phyloP scores from a whole-genome alignment of 2,797 vertebrate genomes.

The Brachymystax lenok region DNA sequence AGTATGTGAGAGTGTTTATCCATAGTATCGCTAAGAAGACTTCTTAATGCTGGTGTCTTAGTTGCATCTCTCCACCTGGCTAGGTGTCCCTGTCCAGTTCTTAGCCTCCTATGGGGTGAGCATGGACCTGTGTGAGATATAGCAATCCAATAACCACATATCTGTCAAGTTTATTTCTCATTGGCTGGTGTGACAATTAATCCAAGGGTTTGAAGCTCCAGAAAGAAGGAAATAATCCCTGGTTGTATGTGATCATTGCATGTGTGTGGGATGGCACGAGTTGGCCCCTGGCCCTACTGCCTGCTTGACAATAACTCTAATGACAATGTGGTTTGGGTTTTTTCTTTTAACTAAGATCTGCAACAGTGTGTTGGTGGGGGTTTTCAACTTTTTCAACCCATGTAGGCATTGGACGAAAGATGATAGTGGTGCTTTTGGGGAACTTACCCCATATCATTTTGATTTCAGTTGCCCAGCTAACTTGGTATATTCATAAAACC shows the following conservation, averaged over 20 bases:
- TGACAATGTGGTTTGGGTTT: background rate
- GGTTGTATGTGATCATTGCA: background rate
- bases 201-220: background rate
- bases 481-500: background rate
- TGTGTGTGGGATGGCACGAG: background rate
- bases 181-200: conserved; percentile 3
- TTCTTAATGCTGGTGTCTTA: background rate
- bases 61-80: conserved; percentile 54
- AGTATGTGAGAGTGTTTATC: background rate
- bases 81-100: conserved; percentile 60
- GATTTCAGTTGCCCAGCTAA: background rate
- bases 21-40: background rate
- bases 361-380: conserved; percentile 20
- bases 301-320: too few species aligned
- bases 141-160: conserved; percentile 26
- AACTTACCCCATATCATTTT: background rate
- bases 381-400: background rate
- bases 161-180: conserved; percentile 21
- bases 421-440: background rate
- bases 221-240: background rate
- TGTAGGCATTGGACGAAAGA: background rate
- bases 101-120: conserved; percentile 40
- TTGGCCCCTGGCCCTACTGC: background rate
- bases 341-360: background rate
- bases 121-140: conserved; percentile 33